These are phyloP conservation scores for Drosophila grimshawi DNA, from an alignment of 1,140 invertebrate species.

Conservation along the genomic window DNA sequence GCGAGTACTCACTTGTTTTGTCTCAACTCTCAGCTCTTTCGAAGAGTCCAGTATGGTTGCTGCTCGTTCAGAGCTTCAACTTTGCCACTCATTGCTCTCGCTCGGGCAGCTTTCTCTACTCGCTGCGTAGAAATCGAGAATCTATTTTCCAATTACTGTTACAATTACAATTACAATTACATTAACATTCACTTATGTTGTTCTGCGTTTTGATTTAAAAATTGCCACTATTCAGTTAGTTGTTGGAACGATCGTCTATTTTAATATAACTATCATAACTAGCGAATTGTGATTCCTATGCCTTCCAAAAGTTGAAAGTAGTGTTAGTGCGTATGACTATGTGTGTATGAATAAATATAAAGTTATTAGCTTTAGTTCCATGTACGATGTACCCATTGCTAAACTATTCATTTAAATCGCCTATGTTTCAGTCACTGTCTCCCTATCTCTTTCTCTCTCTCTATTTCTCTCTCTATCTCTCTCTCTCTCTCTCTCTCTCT, in stretches of 20 bases:
- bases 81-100: neutral
- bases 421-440: neutral
- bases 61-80: neutral
- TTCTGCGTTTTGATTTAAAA: constrained; percentile 40
- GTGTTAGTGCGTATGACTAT: constrained; percentile 58
- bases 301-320: constrained; percentile 53
- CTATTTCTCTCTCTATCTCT: constrained; percentile 25
- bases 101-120: neutral
- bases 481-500: constrained; percentile 7
- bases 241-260: constrained; percentile 57
- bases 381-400: neutral
- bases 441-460: constrained; percentile 15
- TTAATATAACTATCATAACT: constrained; percentile 36
- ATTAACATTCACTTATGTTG: constrained; percentile 43
- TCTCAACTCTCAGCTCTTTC: neutral
- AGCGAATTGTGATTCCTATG: constrained; percentile 45
- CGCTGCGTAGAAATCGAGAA: constrained; percentile 21
- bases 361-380: constrained; percentile 23
- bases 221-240: constrained; percentile 39
- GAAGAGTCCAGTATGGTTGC: neutral
- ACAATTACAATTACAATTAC: constrained; percentile 3
- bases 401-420: neutral
- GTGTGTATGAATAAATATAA: constrained; percentile 42
- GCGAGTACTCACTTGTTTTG: neutral
- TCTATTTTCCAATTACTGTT: constrained; percentile 29